Evolutionary conservation across 2,888 invertebrate genomes (phyloP).

Genomic region (Erynnis tages): DNA sequence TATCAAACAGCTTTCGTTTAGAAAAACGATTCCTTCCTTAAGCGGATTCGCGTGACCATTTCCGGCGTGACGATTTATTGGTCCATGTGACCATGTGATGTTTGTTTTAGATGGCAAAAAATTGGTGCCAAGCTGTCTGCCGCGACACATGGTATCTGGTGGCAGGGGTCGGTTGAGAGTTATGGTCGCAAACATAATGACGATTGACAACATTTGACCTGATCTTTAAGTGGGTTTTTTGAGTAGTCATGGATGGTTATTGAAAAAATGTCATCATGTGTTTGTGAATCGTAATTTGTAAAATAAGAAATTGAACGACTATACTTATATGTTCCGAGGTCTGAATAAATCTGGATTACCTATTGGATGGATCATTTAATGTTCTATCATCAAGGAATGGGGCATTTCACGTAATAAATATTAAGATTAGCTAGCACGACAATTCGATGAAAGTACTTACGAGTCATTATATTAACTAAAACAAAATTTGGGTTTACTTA

Average conservation of each 20-base stretch:
- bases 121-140: slow-evolving; percentile 67
- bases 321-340: background rate
- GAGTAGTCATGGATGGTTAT: too few species aligned
- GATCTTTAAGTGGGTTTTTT: too few species aligned
- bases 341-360: too few species aligned
- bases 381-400: too few species aligned
- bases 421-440: too few species aligned
- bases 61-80: slow-evolving; percentile 60
- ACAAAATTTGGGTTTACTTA: too few species aligned
- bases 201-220: slow-evolving; percentile 1
- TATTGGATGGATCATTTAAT: too few species aligned
- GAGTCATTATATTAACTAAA: too few species aligned
- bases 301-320: too few species aligned
- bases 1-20: slow-evolving; percentile 4
- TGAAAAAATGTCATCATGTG: background rate
- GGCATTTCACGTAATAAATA: too few species aligned
- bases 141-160: background rate
- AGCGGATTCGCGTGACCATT: slow-evolving; percentile 52
- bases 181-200: slow-evolving; percentile 5
- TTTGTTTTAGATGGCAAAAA: slow-evolving; percentile 51
- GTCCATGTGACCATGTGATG: slow-evolving; percentile 40
- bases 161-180: background rate
- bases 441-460: too few species aligned
- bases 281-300: too few species aligned
- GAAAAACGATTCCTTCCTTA: slow-evolving; percentile 7